phyloP scores from a whole-genome alignment of 2,888 invertebrate genomes.

The Myopa tessellatipennis region DNA sequence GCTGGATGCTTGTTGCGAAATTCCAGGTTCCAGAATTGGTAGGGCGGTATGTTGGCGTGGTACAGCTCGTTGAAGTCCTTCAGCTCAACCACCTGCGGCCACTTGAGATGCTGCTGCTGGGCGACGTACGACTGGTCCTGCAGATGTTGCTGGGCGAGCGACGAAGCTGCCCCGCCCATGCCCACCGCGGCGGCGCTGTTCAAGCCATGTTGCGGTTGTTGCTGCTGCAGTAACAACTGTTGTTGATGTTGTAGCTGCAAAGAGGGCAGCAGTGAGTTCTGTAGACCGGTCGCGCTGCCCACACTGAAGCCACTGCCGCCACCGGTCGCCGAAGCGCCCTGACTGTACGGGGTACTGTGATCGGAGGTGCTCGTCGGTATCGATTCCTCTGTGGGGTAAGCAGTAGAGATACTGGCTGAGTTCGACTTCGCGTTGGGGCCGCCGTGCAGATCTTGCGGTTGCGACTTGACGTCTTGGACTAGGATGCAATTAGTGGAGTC shows the following conservation, averaged over 20 bases:
- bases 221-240: constrained; percentile 72
- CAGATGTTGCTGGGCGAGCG: constrained; percentile 58
- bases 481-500: constrained; percentile 90
- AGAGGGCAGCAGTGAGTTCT: constrained; percentile 54
- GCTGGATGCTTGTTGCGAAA: constrained; percentile 91
- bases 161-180: constrained; percentile 49
- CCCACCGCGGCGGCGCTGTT: constrained; percentile 44
- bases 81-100: constrained; percentile 83
- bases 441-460: constrained; percentile 88
- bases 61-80: constrained; percentile 87
- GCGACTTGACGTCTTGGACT: constrained; percentile 81
- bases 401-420: constrained; percentile 66
- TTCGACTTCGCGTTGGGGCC: constrained; percentile 53
- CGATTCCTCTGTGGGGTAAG: constrained; percentile 82
- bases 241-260: constrained; percentile 70
- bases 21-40: constrained; percentile 94
- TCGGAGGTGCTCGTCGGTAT: constrained; percentile 78
- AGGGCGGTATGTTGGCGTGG: constrained; percentile 87
- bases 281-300: constrained; percentile 48
- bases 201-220: constrained; percentile 63
- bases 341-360: constrained; percentile 71
- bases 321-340: constrained; percentile 32
- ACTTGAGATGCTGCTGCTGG: constrained; percentile 76
- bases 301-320: constrained; percentile 39
- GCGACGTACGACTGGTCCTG: constrained; percentile 69